Evolutionary conservation across 2,888 invertebrate species (phyloP).

Genomic region (Spisula subtruncata): DNA sequence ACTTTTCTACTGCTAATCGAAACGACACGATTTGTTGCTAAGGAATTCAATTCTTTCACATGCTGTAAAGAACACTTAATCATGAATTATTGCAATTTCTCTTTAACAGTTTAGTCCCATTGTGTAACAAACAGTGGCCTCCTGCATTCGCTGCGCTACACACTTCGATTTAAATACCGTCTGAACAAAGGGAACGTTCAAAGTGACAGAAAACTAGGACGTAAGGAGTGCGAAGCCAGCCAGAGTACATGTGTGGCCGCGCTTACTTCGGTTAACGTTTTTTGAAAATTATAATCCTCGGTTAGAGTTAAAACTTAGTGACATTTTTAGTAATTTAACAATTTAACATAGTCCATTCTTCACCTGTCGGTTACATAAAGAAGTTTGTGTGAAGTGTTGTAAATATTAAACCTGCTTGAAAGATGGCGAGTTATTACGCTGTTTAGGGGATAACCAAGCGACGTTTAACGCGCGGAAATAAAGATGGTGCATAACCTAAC

Average conservation of each 20-base stretch:
- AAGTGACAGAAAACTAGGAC: neutral
- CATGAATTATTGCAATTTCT: neutral
- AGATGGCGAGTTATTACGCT: neutral
- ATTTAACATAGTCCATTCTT: neutral
- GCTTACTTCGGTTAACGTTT: neutral
- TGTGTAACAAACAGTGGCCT: neutral
- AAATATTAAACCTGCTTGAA: neutral
- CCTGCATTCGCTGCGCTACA: neutral
- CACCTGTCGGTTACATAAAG: conserved; percentile 1
- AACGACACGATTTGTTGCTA: neutral
- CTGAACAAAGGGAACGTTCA: neutral
- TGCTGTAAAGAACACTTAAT: neutral
- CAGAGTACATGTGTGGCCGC: neutral
- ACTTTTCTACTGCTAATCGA: neutral
- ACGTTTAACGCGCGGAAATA: neutral
- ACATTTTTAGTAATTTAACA: conserved; percentile 3
- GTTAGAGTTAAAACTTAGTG: neutral
- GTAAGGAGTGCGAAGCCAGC: neutral
- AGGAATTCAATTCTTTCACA: neutral
- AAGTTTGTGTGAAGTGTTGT: neutral
- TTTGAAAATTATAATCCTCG: neutral
- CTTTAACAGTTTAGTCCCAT: neutral
- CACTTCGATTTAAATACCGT: neutral
- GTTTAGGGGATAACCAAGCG: neutral
- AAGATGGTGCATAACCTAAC: neutral